Evolutionary conservation across 1,140 invertebrate species (phyloP).

Genomic region (Drosophila busckii): DNA sequence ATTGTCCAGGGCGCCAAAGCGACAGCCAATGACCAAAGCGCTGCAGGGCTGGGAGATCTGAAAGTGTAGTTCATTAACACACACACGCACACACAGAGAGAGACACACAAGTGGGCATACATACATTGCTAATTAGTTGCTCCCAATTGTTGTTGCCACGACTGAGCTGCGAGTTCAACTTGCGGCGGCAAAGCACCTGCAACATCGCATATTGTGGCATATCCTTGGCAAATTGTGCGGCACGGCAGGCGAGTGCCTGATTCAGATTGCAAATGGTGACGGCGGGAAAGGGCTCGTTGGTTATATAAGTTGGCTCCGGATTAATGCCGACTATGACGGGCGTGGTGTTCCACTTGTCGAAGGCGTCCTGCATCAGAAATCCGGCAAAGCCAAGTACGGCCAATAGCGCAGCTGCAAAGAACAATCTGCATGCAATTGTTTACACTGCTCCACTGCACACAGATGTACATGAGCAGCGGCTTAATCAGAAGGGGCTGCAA

Average conservation of each 20-base stretch:
- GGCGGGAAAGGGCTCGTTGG: slow-evolving; percentile 67
- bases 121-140: slow-evolving; percentile 59
- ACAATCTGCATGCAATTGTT: slow-evolving; percentile 33
- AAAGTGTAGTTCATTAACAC: too few relatives aligned
- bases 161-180: slow-evolving; percentile 1
- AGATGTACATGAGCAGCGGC: too few relatives aligned
- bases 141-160: slow-evolving; percentile 47
- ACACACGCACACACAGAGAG: too few relatives aligned
- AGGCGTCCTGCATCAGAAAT: slow-evolving; percentile 59
- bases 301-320: slow-evolving; percentile 61
- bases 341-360: slow-evolving; percentile 63
- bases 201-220: slow-evolving; percentile 41
- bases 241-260: slow-evolving; percentile 44
- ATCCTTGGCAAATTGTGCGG: slow-evolving; percentile 23
- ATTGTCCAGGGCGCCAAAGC: slow-evolving; percentile 82
- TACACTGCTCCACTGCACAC: not conserved
- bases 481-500: too few relatives aligned
- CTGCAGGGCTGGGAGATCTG: slow-evolving; percentile 83
- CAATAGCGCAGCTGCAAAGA: slow-evolving; percentile 60
- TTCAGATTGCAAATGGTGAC: slow-evolving; percentile 72
- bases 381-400: slow-evolving; percentile 41
- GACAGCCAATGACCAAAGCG: slow-evolving; percentile 84
- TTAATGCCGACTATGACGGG: slow-evolving; percentile 67
- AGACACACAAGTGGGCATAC: not conserved
- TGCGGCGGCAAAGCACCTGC: slow-evolving; percentile 83